Percentiles rank a stretch among this genome's conserved stretches.
Conservation (phyloP, 2,113 vertebrate genomes). For the Isurus oxyrinchus region DNA sequence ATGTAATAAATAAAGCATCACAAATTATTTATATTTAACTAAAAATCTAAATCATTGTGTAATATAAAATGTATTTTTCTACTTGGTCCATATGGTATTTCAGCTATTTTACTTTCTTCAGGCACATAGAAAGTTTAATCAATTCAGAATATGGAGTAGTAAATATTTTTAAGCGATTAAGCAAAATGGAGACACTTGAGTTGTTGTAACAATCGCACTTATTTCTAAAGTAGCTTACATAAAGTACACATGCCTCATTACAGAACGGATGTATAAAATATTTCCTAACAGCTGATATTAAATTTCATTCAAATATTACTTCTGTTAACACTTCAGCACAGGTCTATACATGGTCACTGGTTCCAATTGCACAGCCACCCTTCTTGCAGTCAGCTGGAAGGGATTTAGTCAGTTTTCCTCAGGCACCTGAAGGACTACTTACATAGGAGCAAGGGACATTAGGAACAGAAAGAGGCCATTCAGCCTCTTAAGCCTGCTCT, state of each 20-base stretch:
- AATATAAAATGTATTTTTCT: neutral
- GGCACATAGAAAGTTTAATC: neutral
- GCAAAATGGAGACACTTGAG: neutral
- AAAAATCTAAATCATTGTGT: neutral
- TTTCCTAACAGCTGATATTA: neutral
- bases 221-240: too few relatives aligned
- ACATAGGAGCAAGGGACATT: neutral
- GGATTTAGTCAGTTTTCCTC: neutral
- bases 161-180: neutral
- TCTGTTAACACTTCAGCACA: neutral
- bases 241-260: too few relatives aligned
- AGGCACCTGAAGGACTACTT: neutral
- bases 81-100: neutral
- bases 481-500: neutral
- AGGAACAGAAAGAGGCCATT: neutral
- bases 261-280: neutral
- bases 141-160: neutral
- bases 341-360: neutral
- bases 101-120: neutral
- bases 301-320: neutral
- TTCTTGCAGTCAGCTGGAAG: neutral
- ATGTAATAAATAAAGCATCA: constrained; percentile 11
- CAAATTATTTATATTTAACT: constrained; percentile 4
- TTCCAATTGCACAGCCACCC: neutral
- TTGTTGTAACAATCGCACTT: neutral